These are phyloP conservation scores for Galerucella nymphaeae DNA, from an alignment of 2,888 invertebrate genomes.

Conservation along the genomic window DNA sequence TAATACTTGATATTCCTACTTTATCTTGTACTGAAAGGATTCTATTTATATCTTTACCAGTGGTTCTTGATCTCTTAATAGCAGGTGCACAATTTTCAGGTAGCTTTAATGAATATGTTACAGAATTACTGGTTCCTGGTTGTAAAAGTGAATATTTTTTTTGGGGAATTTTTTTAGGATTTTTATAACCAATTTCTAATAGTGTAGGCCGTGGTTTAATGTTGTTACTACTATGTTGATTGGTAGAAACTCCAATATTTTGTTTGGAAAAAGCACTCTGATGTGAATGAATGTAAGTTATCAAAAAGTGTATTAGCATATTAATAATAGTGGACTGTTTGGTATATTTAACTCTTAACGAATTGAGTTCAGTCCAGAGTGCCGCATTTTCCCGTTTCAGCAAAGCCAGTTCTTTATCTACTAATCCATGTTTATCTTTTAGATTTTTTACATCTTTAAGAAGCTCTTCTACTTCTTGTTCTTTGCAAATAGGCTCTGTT, in stretches of 20 bases:
- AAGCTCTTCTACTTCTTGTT: conserved; percentile 43
- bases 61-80: conserved; percentile 21
- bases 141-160: conserved; percentile 43
- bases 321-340: conserved; percentile 55
- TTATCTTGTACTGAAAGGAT: conserved; percentile 25
- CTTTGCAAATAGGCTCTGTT: conserved; percentile 23
- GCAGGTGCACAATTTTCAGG: conserved; percentile 22
- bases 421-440: conserved; percentile 47
- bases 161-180: conserved; percentile 38
- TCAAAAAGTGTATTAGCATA: conserved; percentile 54
- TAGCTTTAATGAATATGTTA: conserved; percentile 35
- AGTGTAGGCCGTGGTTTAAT: conserved; percentile 47
- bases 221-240: conserved; percentile 37
- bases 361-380: conserved; percentile 52
- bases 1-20: conserved; percentile 8
- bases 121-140: conserved; percentile 40
- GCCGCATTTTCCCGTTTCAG: conserved; percentile 53
- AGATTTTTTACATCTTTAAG: conserved; percentile 47
- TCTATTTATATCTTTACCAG: conserved; percentile 20
- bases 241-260: conserved; percentile 43
- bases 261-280: conserved; percentile 44
- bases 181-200: conserved; percentile 47
- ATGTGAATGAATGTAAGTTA: conserved; percentile 53
- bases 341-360: conserved; percentile 50
- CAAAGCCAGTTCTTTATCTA: conserved; percentile 48